Evolutionary conservation across 2,113 vertebrate species (phyloP).

Genomic region (Pleuronectes platessa): DNA sequence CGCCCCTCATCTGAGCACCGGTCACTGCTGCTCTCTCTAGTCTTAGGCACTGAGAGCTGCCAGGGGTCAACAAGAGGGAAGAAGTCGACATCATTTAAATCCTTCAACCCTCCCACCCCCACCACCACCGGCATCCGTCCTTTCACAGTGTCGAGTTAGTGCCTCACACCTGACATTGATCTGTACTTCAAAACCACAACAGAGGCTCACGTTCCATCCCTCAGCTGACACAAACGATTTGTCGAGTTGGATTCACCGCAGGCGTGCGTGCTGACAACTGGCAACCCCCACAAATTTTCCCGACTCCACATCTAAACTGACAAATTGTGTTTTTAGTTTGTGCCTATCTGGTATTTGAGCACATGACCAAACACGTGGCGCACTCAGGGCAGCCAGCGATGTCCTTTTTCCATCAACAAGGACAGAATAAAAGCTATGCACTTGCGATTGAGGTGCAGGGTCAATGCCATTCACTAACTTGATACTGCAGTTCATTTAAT

Average conservation of each 20-base stretch:
- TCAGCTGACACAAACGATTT: constrained; percentile 76
- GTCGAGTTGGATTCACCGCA: constrained; percentile 48
- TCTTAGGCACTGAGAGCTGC: constrained; percentile 35
- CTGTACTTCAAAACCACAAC: constrained; percentile 70
- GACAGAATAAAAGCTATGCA: not conserved
- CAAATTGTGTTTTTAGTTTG: constrained; percentile 60
- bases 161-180: constrained; percentile 71
- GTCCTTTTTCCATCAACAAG: constrained; percentile 37
- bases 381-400: constrained; percentile 39
- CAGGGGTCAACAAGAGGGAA: constrained; percentile 26
- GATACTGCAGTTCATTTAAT: constrained; percentile 37
- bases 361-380: constrained; percentile 53
- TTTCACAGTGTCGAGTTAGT: constrained; percentile 13
- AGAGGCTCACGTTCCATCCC: constrained; percentile 61
- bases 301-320: constrained; percentile 42
- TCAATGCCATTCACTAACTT: constrained; percentile 28
- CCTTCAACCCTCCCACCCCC: not conserved
- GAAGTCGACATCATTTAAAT: constrained; percentile 44
- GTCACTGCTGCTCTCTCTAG: constrained; percentile 14
- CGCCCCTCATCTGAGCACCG: not conserved
- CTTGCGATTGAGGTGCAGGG: constrained; percentile 26
- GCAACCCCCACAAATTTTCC: not conserved
- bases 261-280: constrained; percentile 49
- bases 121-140: constrained; percentile 1
- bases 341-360: constrained; percentile 47